Evolutionary conservation across 1,140 invertebrate species (phyloP).

Genomic region (Uloborus diversus): DNA sequence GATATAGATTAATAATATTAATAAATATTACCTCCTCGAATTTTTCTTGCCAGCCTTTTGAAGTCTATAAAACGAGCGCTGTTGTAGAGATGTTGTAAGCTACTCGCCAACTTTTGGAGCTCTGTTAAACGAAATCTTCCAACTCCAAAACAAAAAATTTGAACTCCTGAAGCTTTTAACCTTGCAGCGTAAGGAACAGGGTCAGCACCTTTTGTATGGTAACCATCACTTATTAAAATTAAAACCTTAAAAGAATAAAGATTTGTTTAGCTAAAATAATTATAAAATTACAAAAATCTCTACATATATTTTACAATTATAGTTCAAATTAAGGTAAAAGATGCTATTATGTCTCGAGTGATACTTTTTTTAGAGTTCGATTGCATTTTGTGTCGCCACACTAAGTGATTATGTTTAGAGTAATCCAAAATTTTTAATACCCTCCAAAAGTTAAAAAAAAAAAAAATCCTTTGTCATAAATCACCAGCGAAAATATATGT

Average conservation of each 20-base stretch:
- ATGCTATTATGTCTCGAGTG: no score
- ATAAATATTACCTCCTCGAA: slow-evolving; percentile 55
- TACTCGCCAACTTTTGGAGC: slow-evolving; percentile 10
- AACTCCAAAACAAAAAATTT: slow-evolving; percentile 44
- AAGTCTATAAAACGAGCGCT: slow-evolving; percentile 29
- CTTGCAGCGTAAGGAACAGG: neutral
- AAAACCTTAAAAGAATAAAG: slow-evolving; percentile 23
- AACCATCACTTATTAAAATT: slow-evolving; percentile 31
- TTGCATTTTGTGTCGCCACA: no score
- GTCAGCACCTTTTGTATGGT: neutral
- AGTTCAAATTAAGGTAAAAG: neutral
- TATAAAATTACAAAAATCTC: neutral
- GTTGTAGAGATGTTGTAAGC: slow-evolving; percentile 22
- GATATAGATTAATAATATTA: no score
- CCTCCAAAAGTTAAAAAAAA: no score
- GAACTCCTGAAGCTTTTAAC: neutral
- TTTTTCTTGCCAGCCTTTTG: slow-evolving; percentile 5
- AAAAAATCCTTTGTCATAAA: no score
- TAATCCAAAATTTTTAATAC: no score
- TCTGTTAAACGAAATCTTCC: neutral
- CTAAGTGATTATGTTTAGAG: no score
- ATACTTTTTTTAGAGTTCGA: no score
- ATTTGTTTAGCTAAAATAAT: neutral
- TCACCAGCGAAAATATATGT: no score
- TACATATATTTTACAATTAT: neutral